Evolutionary conservation across 2,888 invertebrate species (phyloP), one percentile per base, ranked within the genome.

Genomic region (Diabrotica balteata): DNA sequence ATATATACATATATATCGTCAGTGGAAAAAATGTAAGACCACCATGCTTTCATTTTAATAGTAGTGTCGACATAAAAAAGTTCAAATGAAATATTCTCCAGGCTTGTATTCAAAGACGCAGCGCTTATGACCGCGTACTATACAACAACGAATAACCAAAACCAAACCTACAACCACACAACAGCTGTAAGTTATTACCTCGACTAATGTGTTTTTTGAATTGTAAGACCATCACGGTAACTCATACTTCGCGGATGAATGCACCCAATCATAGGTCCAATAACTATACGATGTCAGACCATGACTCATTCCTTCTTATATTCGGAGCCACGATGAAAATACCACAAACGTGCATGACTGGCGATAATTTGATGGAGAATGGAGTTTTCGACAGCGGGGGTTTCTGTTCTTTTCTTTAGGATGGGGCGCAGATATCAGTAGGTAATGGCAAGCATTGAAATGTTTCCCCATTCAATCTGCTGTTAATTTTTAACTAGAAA

Each of bases 241-340:
- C 50, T 64, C 74, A 75, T 75, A 75, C 74, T 78, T 77, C 72
- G 73, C 76, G 77, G 76, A 74, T 77, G 76, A 78, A 76, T 76
- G 78, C 76, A 72, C 72, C 75, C 76, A 77, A 78, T 78, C 78
- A 77, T 73, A 72, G 72, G 70, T 63, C 71, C 73, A 74, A 74
- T 73, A 71, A 72, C 68, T 73, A 71, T 42, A 50, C 59, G 72
- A 57, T 44, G 68, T 65, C 70, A 69, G 70, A 74, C 75, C 76
- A 76, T 78, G 77, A 78, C 75, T 78, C 77, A 78, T 75, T 76
- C 70, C 75, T 76, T 75, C 67, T 74, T 75, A 68, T 71, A 70
- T 68, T 44, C 53, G 53, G 55, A 57, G 46, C 45, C 60, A 52
- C 58, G 63, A 61, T 64, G 60, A 68, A 67, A 68, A 68, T 61